These are phyloP conservation scores for Cariama cristata DNA, from an alignment of 2,113 vertebrate genomes.

Conservation along the genomic window DNA sequence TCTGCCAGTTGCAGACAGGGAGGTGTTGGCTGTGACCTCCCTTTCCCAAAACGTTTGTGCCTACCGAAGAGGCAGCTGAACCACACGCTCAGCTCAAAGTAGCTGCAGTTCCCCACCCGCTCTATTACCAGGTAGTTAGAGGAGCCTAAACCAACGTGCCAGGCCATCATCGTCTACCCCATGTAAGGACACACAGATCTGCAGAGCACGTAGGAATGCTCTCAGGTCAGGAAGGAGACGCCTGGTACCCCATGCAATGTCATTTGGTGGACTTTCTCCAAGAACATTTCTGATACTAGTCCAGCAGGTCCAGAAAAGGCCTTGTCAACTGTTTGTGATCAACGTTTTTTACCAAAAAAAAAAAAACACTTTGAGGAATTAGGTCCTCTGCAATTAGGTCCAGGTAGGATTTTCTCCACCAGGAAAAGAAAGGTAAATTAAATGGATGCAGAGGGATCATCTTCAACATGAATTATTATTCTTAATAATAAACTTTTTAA, in stretches of 20 bases:
- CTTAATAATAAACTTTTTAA: background rate
- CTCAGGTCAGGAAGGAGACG: background rate
- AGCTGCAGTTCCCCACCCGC: background rate
- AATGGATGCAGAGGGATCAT: background rate
- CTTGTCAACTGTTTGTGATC: background rate
- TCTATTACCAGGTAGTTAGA: background rate
- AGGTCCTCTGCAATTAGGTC: background rate
- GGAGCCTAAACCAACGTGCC: background rate
- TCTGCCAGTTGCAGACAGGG: background rate
- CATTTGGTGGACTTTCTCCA: background rate
- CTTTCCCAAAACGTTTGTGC: background rate
- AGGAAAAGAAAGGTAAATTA: background rate
- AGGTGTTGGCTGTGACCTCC: background rate
- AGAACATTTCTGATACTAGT: background rate
- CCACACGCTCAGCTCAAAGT: background rate
- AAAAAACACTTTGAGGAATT: background rate
- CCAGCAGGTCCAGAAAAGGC: background rate
- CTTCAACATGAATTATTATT: background rate
- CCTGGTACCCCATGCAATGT: background rate
- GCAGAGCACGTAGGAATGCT: background rate
- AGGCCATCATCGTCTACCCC: background rate
- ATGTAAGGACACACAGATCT: fast-evolving
- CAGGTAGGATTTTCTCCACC: background rate
- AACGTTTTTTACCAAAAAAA: background rate
- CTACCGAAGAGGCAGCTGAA: background rate